Conservation (phyloP, 1,140 invertebrate species). For the Habropoda laboriosa region DNA sequence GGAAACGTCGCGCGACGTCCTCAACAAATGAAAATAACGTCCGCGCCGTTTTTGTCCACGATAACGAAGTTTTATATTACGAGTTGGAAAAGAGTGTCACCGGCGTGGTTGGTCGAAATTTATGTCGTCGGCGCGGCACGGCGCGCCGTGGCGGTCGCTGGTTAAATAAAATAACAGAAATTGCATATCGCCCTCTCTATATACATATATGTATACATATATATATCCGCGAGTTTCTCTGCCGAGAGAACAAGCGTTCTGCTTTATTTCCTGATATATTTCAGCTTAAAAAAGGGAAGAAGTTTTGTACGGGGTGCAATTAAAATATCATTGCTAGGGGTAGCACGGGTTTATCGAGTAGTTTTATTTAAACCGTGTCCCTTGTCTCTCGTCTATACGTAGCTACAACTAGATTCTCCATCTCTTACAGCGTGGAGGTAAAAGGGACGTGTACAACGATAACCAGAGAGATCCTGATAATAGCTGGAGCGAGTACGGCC, state of each 20-base stretch:
- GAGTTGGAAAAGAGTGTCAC: constrained; percentile 1
- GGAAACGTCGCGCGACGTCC: neutral
- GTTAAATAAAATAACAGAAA: constrained; percentile 22
- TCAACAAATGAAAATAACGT: constrained; percentile 14
- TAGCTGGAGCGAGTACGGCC: neutral
- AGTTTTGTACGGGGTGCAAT: too few species aligned
- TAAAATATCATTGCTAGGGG: neutral
- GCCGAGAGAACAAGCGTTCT: too few species aligned
- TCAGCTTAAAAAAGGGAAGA: too few species aligned
- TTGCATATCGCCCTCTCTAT: too few species aligned
- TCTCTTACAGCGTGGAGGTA: neutral
- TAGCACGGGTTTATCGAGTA: neutral
- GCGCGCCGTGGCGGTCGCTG: neutral
- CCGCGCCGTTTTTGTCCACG: neutral
- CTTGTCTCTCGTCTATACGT: neutral
- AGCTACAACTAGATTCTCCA: neutral
- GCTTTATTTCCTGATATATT: too few species aligned
- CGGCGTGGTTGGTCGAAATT: neutral
- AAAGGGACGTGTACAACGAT: constrained; percentile 1
- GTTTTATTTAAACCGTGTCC: constrained; percentile 22
- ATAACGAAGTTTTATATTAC: constrained; percentile 37
- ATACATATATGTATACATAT: too few species aligned
- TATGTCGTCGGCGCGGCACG: too few species aligned
- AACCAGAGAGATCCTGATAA: constrained; percentile 27
- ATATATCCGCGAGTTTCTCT: too few species aligned